Percentiles rank a stretch among this genome's conserved stretches.
These are phyloP conservation scores for Hippocampus comes DNA, from an alignment of 2,113 vertebrate species.

Conservation along the genomic window DNA sequence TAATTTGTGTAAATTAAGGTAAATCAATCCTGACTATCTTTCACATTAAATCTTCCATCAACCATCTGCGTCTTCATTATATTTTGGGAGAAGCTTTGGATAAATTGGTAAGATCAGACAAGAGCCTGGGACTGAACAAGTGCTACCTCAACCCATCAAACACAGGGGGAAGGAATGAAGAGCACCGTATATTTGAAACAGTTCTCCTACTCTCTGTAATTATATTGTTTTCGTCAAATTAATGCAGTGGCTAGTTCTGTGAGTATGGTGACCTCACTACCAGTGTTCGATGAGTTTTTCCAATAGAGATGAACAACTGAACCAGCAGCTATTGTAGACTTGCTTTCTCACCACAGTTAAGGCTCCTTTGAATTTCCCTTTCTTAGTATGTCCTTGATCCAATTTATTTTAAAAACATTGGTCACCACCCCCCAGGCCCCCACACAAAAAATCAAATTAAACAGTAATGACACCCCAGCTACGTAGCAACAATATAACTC, in stretches of 20 bases:
- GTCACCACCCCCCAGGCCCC: no score
- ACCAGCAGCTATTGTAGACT: no score
- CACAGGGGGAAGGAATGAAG: background rate
- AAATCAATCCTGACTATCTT: background rate
- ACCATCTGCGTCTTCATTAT: background rate
- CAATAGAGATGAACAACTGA: background rate
- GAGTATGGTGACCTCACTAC: background rate
- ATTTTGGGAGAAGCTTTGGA: background rate
- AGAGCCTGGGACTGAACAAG: background rate
- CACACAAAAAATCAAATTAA: background rate
- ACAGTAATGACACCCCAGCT: background rate
- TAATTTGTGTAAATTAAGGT: background rate
- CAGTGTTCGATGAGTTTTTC: constrained; percentile 17
- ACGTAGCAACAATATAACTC: background rate
- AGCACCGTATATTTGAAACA: background rate
- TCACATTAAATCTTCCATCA: background rate
- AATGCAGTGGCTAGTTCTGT: no score
- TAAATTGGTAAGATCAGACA: background rate
- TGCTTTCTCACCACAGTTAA: background rate
- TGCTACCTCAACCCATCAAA: background rate
- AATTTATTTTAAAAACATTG: no score
- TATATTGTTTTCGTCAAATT: background rate
- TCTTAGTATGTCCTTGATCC: background rate
- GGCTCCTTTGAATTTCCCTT: background rate
- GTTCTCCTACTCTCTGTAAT: background rate